These are phyloP conservation scores for Eupithecia dodoneata DNA, from an alignment of 2,888 invertebrate genomes.

Conservation along the genomic window DNA sequence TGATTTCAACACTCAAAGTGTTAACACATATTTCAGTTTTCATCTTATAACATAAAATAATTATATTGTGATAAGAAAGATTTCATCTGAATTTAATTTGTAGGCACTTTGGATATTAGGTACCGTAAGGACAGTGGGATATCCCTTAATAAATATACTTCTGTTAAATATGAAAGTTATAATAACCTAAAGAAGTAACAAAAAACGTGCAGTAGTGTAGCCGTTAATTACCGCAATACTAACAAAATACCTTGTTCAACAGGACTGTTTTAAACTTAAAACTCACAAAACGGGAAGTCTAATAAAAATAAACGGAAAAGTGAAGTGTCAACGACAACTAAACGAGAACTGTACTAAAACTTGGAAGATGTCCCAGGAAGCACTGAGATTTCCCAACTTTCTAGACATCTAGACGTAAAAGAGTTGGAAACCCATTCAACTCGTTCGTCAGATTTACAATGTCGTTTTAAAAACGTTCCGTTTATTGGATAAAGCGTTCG, in stretches of 20 bases:
- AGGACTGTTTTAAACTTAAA: not conserved
- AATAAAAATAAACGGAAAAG: constrained; percentile 28
- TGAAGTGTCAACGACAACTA: constrained; percentile 35
- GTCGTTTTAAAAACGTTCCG: constrained; percentile 8
- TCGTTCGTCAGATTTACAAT: constrained; percentile 9
- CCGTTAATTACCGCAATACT: not conserved
- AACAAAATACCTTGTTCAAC: not conserved
- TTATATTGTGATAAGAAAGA: no score
- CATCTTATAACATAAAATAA: no score
- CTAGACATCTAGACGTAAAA: constrained; percentile 36
- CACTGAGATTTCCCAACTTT: constrained; percentile 42
- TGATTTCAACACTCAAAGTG: no score
- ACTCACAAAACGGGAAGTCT: constrained; percentile 15
- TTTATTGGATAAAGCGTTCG: constrained; percentile 13
- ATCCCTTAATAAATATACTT: no score
- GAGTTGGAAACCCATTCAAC: constrained; percentile 19
- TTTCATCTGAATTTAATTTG: no score
- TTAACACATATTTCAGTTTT: no score
- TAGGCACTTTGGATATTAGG: no score
- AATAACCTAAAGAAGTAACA: no score
- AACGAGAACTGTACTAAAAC: constrained; percentile 37
- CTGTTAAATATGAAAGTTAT: no score
- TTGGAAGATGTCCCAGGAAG: constrained; percentile 34
- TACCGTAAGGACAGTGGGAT: no score
- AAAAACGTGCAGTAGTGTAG: no score